Base-by-base conservation (phyloP, 1,140 invertebrate genomes). In the Drosophila tani region DNA sequence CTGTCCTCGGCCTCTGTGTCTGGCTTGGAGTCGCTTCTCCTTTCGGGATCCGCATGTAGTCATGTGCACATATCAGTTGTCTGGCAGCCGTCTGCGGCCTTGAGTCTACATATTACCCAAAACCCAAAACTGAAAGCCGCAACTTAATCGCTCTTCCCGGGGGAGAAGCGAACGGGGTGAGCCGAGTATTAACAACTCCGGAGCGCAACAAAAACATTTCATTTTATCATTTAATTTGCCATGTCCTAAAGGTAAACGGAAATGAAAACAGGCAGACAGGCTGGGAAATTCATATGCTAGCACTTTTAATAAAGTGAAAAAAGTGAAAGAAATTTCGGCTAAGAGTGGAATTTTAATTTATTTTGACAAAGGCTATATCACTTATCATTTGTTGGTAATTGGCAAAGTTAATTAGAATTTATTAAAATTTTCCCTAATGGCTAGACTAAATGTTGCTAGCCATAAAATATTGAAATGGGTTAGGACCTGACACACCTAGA, bases 21-120 rank as follows among this genome's bases (percentile, higher is more conserved):
- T 75, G 79, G 57, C 82, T 62, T 58, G 63, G 63, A 58, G 75
- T 47, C 59, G 43, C 60, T 32, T 75, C 27, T 56, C 62, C 71
- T 75, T 57, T 73, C 17, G 63, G 49, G 68, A 82, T 76, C 74
- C 73, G 59, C 66, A 79, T 82, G 83, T 74, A 78, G 56, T 88
- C 87, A 87, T 87, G 81, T 91, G 86, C 69, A 83, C 86, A 91
- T 91, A 91, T 91, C 88, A 91, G 88, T 84, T 86, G 88, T 91
- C 90, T 91, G 90, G 81, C 88, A 91, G 88, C 71, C 84, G 88
- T 91, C 88, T 91, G 88, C 84, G 88, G 84, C 85, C 85, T 90
- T 90, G 85, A 90, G 71, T 75, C 64, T 29, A 38, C 67, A 35
- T 53, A n/a, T 53, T 41, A 46, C 67, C 49, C 47, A 63, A 49